These are phyloP conservation scores for Harmothoe impar DNA, from an alignment of 2,888 invertebrate genomes.

Conservation along the genomic window DNA sequence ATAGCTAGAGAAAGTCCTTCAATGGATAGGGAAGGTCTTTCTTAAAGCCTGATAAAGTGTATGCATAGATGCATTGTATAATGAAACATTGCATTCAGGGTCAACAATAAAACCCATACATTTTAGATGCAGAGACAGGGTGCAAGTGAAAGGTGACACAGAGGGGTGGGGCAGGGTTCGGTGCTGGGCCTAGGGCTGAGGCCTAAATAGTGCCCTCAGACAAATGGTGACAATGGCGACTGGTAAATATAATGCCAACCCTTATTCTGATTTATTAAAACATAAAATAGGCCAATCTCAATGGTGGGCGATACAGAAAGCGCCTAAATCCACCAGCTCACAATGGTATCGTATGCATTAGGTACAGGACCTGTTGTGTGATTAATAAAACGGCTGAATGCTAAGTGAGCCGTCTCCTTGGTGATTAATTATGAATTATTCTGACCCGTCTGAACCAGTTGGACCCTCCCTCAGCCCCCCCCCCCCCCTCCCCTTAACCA, in stretches of 20 bases:
- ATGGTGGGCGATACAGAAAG: too few species aligned
- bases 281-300: too few species aligned
- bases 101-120: not conserved
- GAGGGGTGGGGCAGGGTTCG: too few species aligned
- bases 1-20: not conserved
- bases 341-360: not conserved
- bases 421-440: conserved; percentile 42
- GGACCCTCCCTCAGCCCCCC: not conserved
- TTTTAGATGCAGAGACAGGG: not conserved
- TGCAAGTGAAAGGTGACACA: not conserved
- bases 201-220: not conserved
- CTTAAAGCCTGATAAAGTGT: not conserved
- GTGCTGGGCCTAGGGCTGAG: not conserved
- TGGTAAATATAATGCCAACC: too few species aligned
- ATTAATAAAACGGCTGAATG: not conserved
- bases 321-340: too few species aligned
- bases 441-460: not conserved
- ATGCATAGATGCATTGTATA: not conserved
- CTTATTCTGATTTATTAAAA: too few species aligned
- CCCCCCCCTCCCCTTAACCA: not conserved
- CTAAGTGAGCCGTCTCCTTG: not conserved
- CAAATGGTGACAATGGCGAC: too few species aligned
- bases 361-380: not conserved
- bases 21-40: not conserved
- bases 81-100: conserved; percentile 6